A percentile compares a stretch with the other conserved stretches of the same genome.
Conservation (phyloP, 64 coral and sea anemone genomes). For the Montipora foliosa region DNA sequence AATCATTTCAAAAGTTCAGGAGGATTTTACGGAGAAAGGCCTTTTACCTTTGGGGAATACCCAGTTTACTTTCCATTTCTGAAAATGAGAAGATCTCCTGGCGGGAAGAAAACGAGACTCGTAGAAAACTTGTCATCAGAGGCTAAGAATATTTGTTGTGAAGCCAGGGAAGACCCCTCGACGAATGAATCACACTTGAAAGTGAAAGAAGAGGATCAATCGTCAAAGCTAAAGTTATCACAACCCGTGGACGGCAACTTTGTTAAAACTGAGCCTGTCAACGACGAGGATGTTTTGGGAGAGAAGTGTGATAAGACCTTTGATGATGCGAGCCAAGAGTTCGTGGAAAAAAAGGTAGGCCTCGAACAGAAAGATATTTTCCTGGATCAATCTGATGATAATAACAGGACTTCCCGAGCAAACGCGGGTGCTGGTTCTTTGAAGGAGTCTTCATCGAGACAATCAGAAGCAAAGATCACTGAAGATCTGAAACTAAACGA, state of each 20-base stretch:
- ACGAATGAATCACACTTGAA: not conserved
- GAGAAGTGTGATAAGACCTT: not conserved
- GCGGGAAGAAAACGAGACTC: not conserved
- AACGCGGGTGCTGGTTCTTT: not conserved
- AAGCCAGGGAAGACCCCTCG: constrained; percentile 22
- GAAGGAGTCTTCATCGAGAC: not conserved
- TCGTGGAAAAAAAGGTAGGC: not conserved
- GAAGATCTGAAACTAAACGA: constrained; percentile 24
- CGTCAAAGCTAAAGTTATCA: constrained; percentile 5
- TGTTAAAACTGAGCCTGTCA: not conserved
- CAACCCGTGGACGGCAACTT: not conserved
- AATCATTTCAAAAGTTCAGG: not conserved
- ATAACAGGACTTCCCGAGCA: not conserved
- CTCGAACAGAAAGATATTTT: not conserved
- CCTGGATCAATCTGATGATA: not conserved
- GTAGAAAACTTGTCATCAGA: not conserved
- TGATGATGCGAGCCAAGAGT: not conserved
- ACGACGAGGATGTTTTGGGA: not conserved
- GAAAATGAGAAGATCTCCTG: not conserved
- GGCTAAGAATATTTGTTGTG: not conserved
- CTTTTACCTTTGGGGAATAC: not conserved
- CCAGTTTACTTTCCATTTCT: constrained; percentile 28
- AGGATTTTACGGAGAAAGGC: constrained; percentile 48
- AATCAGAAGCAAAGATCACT: not conserved
- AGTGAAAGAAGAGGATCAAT: not conserved